Percentiles rank a stretch among this genome's conserved stretches.
Conservation (phyloP, 2,888 invertebrate genomes). For the Pyralis farinalis region DNA sequence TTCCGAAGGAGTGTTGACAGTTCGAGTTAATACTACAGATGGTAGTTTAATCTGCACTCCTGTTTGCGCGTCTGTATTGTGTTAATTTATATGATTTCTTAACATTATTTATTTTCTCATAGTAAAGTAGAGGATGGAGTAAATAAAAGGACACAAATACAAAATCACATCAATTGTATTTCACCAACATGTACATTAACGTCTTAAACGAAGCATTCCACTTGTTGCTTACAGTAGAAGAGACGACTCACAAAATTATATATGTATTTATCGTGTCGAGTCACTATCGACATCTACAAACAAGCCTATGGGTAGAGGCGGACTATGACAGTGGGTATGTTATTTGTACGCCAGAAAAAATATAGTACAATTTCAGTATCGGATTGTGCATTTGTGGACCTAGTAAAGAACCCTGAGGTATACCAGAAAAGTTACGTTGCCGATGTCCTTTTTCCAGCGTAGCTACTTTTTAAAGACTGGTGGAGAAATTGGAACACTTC, state of each 20-base stretch:
- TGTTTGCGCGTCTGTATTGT: too few relatives aligned
- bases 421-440: slow-evolving; percentile 1
- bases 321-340: slow-evolving; percentile 57
- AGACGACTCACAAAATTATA: slow-evolving; percentile 60
- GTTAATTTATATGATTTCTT: too few relatives aligned
- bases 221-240: slow-evolving; percentile 70
- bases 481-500: slow-evolving; percentile 1
- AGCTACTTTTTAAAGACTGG: too few relatives aligned
- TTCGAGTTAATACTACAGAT: too few relatives aligned
- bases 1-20: too few relatives aligned
- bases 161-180: slow-evolving; percentile 82
- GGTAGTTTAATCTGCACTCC: too few relatives aligned
- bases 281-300: slow-evolving; percentile 53
- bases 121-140: background rate
- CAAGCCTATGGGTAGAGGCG: slow-evolving; percentile 75
- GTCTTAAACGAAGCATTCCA: slow-evolving; percentile 76
- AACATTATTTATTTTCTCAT: too few relatives aligned
- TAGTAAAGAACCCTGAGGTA: slow-evolving; percentile 12
- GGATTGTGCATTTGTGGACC: slow-evolving; percentile 13
- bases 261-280: slow-evolving; percentile 46
- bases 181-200: slow-evolving; percentile 79
- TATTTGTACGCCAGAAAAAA: slow-evolving; percentile 37
- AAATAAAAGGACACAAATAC: slow-evolving; percentile 62
- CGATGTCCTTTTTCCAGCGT: too few relatives aligned
- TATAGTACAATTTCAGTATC: background rate